Conservation (phyloP, 2,797 vertebrate species). For the Orestias chungarensis region DNA sequence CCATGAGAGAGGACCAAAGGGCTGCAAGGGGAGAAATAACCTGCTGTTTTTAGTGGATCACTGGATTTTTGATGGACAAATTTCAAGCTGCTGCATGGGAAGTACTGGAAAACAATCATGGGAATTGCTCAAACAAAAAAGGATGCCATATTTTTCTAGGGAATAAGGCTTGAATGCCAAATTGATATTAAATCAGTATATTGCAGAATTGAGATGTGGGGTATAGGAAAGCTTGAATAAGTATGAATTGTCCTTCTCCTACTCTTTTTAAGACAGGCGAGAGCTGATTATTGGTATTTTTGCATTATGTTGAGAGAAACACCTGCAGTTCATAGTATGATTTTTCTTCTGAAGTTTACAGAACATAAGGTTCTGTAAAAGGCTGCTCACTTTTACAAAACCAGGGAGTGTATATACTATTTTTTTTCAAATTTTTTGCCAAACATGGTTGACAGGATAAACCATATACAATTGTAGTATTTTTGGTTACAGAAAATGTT, state of each 20-base stretch:
- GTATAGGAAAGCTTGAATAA: constrained; percentile 52
- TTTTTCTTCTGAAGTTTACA: constrained; percentile 73
- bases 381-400: constrained; percentile 57
- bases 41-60: constrained; percentile 39
- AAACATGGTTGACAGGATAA: constrained; percentile 50
- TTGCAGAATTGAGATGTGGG: constrained; percentile 34
- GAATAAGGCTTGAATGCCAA: constrained; percentile 54
- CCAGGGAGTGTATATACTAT: constrained; percentile 26
- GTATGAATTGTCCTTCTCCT: constrained; percentile 63
- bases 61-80: constrained; percentile 32
- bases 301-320: constrained; percentile 54
- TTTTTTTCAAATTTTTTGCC: constrained; percentile 34
- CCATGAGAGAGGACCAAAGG: constrained; percentile 31
- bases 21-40: constrained; percentile 54
- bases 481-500: constrained; percentile 64
- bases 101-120: constrained; percentile 57
- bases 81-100: constrained; percentile 43
- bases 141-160: constrained; percentile 63
- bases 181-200: constrained; percentile 42
- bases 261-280: constrained; percentile 50
- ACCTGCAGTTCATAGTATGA: constrained; percentile 50
- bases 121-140: constrained; percentile 57
- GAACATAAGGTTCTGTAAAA: constrained; percentile 55
- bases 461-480: constrained; percentile 26
- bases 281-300: constrained; percentile 49